Base-by-base conservation (phyloP, 2,888 invertebrate species). In the Lycocerus yunnanus region DNA sequence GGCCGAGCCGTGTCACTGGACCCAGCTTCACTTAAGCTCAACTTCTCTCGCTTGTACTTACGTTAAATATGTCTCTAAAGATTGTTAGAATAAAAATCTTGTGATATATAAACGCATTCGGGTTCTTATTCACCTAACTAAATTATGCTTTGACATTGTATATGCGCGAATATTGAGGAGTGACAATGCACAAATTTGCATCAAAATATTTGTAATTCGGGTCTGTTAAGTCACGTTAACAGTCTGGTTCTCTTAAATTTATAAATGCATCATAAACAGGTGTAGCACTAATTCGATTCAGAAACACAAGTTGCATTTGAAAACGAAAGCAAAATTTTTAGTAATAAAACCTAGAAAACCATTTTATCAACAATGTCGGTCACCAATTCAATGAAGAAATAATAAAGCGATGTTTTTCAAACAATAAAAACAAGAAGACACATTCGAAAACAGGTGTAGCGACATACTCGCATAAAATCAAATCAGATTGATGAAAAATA, bases 1-100 rank as follows among this genome's bases (percentile, higher is more conserved):
- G 79, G 78, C 79, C 78, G 78, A 71, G 75, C 72, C 70, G 77
- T 72, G 77, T 75, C 77, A 77, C 75, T 75, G 78, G 76, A 72
- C 75, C 75, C 70, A 71, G 71, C 75, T 72, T 70, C 66, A 70
- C 65, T 73, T 70, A 67, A 60, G 74, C 66, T 70, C 59, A 66
- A 61, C 61, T 76, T 70, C 20, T 74, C 73, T 76, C 71, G 63
- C 71, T 73, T 66, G 20, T 68, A 66, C 75, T 61, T 59, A 66
- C 24, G 27, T 67, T 63, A 63, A 63, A 63, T 63, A 20, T 63
- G 61, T 18, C 61, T 63, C 61, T 63, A 18, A 18, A 20, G 18
- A 63, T 63, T 16, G 20, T 18, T 63, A 15, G 16, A 20, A 63
- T 63, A 18, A 63, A 63, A 63, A 15, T 63, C 20, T 63, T 20